Conservation (phyloP, 2,888 invertebrate species). For the Drosophila demipolita region DNA sequence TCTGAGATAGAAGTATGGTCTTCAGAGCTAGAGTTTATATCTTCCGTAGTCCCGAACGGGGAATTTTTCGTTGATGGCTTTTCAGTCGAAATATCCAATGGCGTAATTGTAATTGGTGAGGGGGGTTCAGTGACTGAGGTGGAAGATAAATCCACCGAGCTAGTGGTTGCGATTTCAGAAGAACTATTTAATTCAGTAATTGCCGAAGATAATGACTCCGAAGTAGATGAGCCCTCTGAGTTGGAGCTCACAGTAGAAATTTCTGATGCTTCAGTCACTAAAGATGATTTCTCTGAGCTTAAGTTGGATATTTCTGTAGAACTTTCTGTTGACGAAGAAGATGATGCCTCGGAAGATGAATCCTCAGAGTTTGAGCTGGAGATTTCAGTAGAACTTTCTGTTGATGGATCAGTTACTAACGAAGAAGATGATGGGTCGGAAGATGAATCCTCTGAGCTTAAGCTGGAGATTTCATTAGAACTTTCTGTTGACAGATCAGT, state of each 20-base stretch:
- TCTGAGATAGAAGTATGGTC: neutral
- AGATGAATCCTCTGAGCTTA: neutral
- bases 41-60: neutral
- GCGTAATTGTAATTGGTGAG: too few relatives aligned
- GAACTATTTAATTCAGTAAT: neutral
- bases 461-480: neutral
- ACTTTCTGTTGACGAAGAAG: slow-evolving; percentile 7
- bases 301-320: slow-evolving; percentile 6
- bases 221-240: neutral
- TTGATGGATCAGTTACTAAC: neutral
- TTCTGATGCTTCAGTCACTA: neutral
- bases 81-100: slow-evolving; percentile 13
- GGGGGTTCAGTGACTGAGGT: neutral
- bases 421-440: neutral
- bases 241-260: slow-evolving; percentile 5
- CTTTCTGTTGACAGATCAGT: slow-evolving; percentile 5
- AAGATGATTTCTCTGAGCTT: neutral
- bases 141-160: neutral
- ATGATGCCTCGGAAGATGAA: neutral
- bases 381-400: neutral
- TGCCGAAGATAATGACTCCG: neutral
- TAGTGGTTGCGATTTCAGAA: neutral
- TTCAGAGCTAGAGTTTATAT: neutral
- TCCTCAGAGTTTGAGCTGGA: neutral
- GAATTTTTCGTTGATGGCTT: neutral